These are phyloP conservation scores for Capitella teleta DNA, from an alignment of 1,140 invertebrate genomes.

Conservation along the genomic window DNA sequence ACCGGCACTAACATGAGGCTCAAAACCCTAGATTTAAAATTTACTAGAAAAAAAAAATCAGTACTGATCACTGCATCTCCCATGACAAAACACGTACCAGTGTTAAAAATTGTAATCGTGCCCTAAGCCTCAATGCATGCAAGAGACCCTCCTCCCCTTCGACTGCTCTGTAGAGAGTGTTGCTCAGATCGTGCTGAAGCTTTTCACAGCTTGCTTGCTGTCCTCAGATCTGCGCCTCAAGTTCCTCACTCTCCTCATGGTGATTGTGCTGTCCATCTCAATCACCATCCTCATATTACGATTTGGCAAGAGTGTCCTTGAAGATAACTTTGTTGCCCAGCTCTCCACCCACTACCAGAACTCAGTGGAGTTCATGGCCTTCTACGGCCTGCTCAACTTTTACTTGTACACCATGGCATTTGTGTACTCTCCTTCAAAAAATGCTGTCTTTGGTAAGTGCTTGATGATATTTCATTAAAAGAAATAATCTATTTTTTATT, in stretches of 20 bases:
- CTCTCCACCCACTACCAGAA: conserved; percentile 75
- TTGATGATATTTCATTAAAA: neutral
- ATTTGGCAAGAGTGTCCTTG: conserved; percentile 75
- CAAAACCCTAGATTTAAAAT: too few relatives aligned
- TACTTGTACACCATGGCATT: conserved; percentile 89
- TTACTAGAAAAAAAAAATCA: too few relatives aligned
- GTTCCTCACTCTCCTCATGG: conserved; percentile 75
- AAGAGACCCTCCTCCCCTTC: too few relatives aligned
- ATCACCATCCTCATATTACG: conserved; percentile 64
- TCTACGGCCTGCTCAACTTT: conserved; percentile 90
- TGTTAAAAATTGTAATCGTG: too few relatives aligned
- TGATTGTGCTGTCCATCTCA: conserved; percentile 68
- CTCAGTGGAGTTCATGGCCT: conserved; percentile 85
- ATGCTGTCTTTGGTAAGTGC: conserved; percentile 65
- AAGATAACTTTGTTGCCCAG: conserved; percentile 86
- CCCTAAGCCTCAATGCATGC: too few relatives aligned
- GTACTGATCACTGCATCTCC: too few relatives aligned
- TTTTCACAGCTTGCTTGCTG: conserved; percentile 17
- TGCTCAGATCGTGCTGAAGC: too few relatives aligned
- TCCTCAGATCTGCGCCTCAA: conserved; percentile 76
- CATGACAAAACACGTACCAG: too few relatives aligned
- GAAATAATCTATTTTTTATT: conserved; percentile 13
- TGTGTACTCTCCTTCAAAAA: conserved; percentile 77
- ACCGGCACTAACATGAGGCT: too few relatives aligned
- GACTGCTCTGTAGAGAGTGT: too few relatives aligned